Conservation (phyloP, 2,888 invertebrate species). For the Petrolisthes cinctipes region DNA sequence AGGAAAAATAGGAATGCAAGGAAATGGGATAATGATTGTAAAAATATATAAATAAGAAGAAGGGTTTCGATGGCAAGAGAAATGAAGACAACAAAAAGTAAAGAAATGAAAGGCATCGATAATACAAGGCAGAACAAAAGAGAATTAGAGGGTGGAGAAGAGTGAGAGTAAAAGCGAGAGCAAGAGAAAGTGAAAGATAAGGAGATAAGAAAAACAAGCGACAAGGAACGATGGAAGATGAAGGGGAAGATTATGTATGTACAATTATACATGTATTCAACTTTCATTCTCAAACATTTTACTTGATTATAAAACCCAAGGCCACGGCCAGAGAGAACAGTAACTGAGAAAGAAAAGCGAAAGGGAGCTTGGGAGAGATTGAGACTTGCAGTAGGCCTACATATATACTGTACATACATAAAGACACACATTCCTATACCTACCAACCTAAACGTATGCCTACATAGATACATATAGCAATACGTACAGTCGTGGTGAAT, state of each 20-base stretch:
- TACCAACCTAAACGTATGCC: too few relatives aligned
- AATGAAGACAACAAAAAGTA: too few relatives aligned
- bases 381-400: not conserved
- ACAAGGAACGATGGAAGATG: too few relatives aligned
- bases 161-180: slow-evolving; percentile 29
- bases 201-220: slow-evolving; percentile 15
- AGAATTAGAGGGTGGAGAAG: slow-evolving; percentile 11
- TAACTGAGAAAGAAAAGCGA: too few relatives aligned
- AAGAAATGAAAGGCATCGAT: not conserved
- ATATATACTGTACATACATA: not conserved
- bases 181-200: slow-evolving; percentile 33
- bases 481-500: too few relatives aligned
- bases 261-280: too few relatives aligned
- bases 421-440: not conserved
- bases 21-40: not conserved
- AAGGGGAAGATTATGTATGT: too few relatives aligned
- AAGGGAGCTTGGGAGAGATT: too few relatives aligned
- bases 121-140: slow-evolving; percentile 8
- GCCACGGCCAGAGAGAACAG: too few relatives aligned
- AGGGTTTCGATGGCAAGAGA: not conserved
- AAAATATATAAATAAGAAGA: not conserved
- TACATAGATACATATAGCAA: too few relatives aligned
- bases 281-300: too few relatives aligned
- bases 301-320: too few relatives aligned
- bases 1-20: not conserved